Evolutionary conservation across 2,888 invertebrate genomes (phyloP), one percentile per base, ranked within the genome.

Genomic region (Rhopalosiphum nymphaeae): DNA sequence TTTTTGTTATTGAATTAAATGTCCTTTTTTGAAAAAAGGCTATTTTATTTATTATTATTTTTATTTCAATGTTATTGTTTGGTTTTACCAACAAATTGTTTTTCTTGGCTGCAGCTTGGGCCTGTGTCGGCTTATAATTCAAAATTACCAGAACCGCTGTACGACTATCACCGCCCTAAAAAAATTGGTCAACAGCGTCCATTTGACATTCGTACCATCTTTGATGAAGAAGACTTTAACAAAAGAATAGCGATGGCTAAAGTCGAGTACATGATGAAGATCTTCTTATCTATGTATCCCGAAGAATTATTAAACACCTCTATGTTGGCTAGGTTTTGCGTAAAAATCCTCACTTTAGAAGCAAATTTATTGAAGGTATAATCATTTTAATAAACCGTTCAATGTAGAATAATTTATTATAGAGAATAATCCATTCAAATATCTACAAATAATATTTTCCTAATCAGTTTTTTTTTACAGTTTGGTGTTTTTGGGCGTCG

Each of bases 321-420:
- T 0, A 92, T 94, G 5, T 90, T 95, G 42, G 93, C 95, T 36
- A 87, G 95, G 0, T 91, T 94, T 25, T 95, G 95, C 1, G 92
- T 95, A n/a, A 95, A 95, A 26, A 95, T 95, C 29, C 93, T 95
- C 56, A 91, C 95, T 42, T 90, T 95, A 26, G 95, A 95, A 87
- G 94, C 95, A 9, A 95, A 95, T 57, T 94, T 95, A 53, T 21
- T 53, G 89, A 95, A 95, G 94, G 94, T 95, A 10, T 3, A 11
- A 29, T 36, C n/a, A n/a, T n/a, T 36, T 78, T 21, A 42, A 36
- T 78, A 9, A 25, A 21, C 0, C 21, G 1, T 36, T 78, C 21
- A 9, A 78, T 21, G 16, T 21, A 36, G 21, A 21, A 78, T 21
- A 36, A 42, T 21, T 36, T 21, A 36, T 78, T 36, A 36, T 9